Evolutionary conservation across 92 coral and sea anemone genomes (phyloP), one percentile per base, ranked within the genome.

Genomic region (Bergia puertoricense): DNA sequence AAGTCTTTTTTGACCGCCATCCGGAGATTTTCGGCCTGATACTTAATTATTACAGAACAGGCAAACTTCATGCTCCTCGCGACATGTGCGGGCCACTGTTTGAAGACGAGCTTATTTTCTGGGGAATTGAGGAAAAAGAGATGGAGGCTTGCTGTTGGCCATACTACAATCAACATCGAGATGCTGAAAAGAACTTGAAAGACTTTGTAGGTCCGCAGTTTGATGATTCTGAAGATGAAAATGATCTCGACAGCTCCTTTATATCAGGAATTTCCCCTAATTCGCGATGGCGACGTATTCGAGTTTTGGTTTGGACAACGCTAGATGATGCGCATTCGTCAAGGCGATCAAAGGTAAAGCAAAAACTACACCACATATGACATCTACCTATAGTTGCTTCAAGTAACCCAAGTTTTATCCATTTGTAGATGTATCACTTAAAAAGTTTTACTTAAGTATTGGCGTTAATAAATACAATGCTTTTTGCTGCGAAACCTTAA

Each of bases 71-170:
- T 77, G 96, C 98, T 68, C 99, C 99, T 30, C 91, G 98, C 45
- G 98, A 97, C 76, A 92, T 91, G 51, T 97, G 99, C 81, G 99
- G 99, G 0, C 99, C 99, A 54, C 90, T 97, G 30, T 97, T 97
- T 73, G 93, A 96, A 73, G 95, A 93, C 5, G 99, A 97, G 67
- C 92, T 97, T n/a, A 83, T 66, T 40, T 97, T 95, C 76, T 97
- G 99, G 99, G 99, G 99, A 20, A 97, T 97, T 42, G 98, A 96
- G 22, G 99, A 97, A 76, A 95, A 87, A 57, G 98, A 97, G 20
- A 97, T 97, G 99, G 99, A 97, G 44, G 98, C 99, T 2, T 97
- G 99, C 57, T 97, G 99, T 81, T 97, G 99, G 99, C 96, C 97
- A 0, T 94, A 91, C 42, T 97, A 95, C 76, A 94, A 94, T 0